These are phyloP conservation scores for Platycheirus albimanus DNA, from an alignment of 2,888 invertebrate species.

Conservation along the genomic window DNA sequence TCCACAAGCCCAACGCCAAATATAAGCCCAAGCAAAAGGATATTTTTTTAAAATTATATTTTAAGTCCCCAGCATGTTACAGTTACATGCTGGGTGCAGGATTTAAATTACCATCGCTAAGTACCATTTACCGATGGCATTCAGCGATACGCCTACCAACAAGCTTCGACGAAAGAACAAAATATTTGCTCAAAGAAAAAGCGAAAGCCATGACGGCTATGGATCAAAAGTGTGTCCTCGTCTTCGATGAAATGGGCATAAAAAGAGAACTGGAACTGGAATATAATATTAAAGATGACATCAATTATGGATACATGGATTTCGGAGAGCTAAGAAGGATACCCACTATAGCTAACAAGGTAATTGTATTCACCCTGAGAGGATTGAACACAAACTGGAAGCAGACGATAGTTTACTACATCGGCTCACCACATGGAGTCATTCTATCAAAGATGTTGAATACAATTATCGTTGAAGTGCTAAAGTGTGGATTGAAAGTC, in stretches of 20 bases:
- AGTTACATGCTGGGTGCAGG: background rate
- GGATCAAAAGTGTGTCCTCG: conserved; percentile 14
- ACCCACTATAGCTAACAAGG: background rate
- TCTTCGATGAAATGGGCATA: conserved; percentile 34
- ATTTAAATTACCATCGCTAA: conserved; percentile 1
- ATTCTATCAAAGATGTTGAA: background rate
- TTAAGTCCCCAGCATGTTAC: background rate
- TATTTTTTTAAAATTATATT: background rate
- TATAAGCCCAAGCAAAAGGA: background rate
- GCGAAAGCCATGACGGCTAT: background rate
- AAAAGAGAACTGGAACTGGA: conserved; percentile 17
- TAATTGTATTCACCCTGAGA: conserved; percentile 14
- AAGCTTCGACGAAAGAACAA: background rate
- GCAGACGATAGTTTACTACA: conserved; percentile 8
- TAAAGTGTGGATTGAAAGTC: conserved; percentile 18
- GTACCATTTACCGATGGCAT: background rate
- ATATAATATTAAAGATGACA: conserved; percentile 14
- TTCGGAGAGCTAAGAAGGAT: conserved; percentile 5
- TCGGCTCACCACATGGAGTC: background rate
- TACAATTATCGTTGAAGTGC: background rate
- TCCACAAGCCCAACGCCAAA: background rate
- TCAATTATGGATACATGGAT: background rate
- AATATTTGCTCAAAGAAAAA: background rate
- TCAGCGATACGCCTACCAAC: background rate
- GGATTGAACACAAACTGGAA: conserved; percentile 6